Evolutionary conservation across 1,140 invertebrate species (phyloP).

Genomic region (Atta cephalotes): DNA sequence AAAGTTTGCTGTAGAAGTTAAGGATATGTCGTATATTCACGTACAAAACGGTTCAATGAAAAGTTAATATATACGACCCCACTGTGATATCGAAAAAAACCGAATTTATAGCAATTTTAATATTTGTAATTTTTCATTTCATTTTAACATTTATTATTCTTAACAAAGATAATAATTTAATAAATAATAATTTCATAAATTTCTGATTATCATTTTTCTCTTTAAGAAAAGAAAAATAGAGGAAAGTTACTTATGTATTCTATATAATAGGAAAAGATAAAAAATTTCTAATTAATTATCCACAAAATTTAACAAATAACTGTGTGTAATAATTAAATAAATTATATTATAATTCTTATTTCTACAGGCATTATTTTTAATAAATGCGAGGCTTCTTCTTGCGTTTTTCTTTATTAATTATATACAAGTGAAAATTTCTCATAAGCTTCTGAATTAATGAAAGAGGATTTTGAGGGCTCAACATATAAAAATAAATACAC

Average conservation of each 20-base stretch:
- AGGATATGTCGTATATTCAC: conserved; percentile 29
- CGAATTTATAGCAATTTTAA: neutral
- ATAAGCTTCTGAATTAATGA: conserved; percentile 1
- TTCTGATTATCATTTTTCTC: neutral
- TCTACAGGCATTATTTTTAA: neutral
- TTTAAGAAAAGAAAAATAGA: neutral
- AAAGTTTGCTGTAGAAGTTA: conserved; percentile 43
- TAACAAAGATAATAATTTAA: conserved; percentile 9
- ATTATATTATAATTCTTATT: neutral
- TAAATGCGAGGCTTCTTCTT: neutral
- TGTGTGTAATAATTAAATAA: neutral
- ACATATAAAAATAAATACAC: conserved; percentile 26
- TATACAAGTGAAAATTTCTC: conserved; percentile 5
- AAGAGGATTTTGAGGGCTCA: neutral
- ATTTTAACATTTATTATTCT: neutral
- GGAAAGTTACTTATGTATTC: neutral
- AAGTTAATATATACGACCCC: conserved; percentile 17
- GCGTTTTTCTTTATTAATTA: conserved; percentile 6
- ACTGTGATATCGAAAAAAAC: neutral
- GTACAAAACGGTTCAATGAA: conserved; percentile 29
- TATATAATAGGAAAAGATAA: neutral
- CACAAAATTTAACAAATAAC: neutral
- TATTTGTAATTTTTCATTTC: neutral
- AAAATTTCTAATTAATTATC: neutral
- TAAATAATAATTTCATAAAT: neutral